Evolutionary conservation across 2,113 vertebrate species (phyloP), one percentile per base, ranked within the genome.

Genomic region (Electrona antarctica): DNA sequence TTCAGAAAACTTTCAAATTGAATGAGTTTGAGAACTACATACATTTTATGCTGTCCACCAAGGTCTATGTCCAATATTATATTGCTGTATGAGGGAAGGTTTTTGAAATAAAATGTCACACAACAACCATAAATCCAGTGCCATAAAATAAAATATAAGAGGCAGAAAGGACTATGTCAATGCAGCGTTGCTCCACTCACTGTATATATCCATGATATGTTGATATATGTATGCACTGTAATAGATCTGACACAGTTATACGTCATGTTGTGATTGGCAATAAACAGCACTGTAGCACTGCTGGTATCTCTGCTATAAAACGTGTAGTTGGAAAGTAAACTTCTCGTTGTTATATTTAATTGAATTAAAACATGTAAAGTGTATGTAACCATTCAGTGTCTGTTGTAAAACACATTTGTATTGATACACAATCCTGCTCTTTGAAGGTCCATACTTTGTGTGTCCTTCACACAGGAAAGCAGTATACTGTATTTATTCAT

Each of bases 281-380:
- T 79, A 74, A 82, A 78, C 72, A 77, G 67, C 74, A 84, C 66
- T 82, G 79, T 86, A 86, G 83, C 85, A 66, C 69, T 67, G 74
- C 65, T n/a, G 62, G 67, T 64, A 73, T 67, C 1, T 81, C 61
- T 77, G 60, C 51, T 76, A 45, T 62, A 59, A 80, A 77, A 80
- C 41, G 33, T 85, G 71, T 73, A 74, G 79, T 78, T 67, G 33
- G 33, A 41, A 41, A 62, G 63, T 80, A 61, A 41, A 76, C 66
- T 65, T 79, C 21, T 64, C 63, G 79, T 70, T 84, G 74, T 74
- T 71, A 5, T 75, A 61, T 70, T 81, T 5, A 67, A 63, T 55
- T 67, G 14, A 76, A 88, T 83, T 78, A 80, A 85, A 87, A 69
- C 13, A 29, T 63, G 69, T 82, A 59, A 7, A 55, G 63, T 66